Evolutionary conservation across 2,888 invertebrate genomes (phyloP), one percentile per base, ranked within the genome.

Genomic region (Xestobium rufovillosum): DNA sequence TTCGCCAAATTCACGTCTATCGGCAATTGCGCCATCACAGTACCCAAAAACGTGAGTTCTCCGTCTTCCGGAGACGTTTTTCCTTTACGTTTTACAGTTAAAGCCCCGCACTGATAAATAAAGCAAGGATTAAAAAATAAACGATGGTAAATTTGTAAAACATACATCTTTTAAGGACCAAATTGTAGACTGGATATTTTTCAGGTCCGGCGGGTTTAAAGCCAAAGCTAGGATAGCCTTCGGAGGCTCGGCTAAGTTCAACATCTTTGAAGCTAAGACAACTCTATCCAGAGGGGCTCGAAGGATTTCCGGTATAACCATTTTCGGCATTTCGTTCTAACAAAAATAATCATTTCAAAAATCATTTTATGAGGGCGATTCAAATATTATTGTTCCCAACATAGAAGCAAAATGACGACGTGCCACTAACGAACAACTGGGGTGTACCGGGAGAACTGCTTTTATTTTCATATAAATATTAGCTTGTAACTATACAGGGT

Each of bases 11-110:
- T 76, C 15, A 91, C 80, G 59, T 92, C 86, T 1, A 96, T 57
- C 0, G 96, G 96, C 26, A 96, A 64, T 26, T 68, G 67, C 0
- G 87, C 80, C 80, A 94, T 83, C 0, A 95, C 71, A 4, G 72
- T 70, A 0, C 96, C 96, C 48, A 95, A 66, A 61, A 80, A 84
- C 0, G 94, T 94, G 29, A 96, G 56, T 45, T 91, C 85, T 0
- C 95, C 96, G 61, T 96, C 92, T 3, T 48, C 44, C 13, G 43
- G 30, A 1, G 52, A 49, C 13, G 44, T 39, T 4, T 42, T 34
- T 2, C 59, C 60, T 25, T 75, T 66, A 0, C 71, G 60, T 0
- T 73, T 75, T 17, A 73, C 73, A 38, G 80, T 74, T 4, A 95
- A 59, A 0, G 84, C 94, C 4, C 94, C 91, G n/a, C 79, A 68